Evolutionary conservation across 2,113 vertebrate species (phyloP).

Genomic region (Myotis yumanensis): DNA sequence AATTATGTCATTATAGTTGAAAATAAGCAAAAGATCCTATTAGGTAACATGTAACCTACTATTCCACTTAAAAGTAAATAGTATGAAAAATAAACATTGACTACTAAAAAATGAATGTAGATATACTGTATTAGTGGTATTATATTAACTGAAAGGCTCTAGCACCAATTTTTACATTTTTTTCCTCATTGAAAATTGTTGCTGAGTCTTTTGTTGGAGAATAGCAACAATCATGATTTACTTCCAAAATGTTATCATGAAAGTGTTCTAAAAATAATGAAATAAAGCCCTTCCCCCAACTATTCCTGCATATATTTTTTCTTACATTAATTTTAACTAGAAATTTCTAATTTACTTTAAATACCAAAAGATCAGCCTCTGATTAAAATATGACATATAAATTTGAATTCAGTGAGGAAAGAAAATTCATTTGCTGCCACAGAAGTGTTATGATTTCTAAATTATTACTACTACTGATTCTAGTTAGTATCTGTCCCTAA

Average conservation of each 20-base stretch:
- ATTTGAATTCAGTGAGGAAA: background rate
- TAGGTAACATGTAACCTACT: constrained; percentile 13
- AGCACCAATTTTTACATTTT: background rate
- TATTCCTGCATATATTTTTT: background rate
- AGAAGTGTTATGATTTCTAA: constrained; percentile 20
- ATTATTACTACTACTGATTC: background rate
- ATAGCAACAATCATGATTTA: background rate
- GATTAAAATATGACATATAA: background rate
- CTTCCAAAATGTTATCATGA: background rate
- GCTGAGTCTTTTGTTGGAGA: background rate
- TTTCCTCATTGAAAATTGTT: constrained; percentile 5
- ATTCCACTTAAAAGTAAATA: constrained; percentile 2
- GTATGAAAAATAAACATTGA: constrained; percentile 17
- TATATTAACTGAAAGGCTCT: background rate
- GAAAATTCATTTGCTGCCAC: background rate
- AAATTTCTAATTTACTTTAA: constrained; percentile 51
- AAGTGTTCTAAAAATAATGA: constrained; percentile 39
- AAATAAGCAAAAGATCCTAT: constrained; percentile 41
- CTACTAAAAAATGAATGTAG: background rate
- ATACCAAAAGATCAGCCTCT: background rate
- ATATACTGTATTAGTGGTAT: background rate
- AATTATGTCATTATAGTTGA: constrained; percentile 64
- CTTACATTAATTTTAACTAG: constrained; percentile 33
- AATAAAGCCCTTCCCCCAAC: background rate
- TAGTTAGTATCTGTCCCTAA: background rate